phyloP scores from a whole-genome alignment of 2,797 vertebrate species.

The Ctenosaura bakeri region DNA sequence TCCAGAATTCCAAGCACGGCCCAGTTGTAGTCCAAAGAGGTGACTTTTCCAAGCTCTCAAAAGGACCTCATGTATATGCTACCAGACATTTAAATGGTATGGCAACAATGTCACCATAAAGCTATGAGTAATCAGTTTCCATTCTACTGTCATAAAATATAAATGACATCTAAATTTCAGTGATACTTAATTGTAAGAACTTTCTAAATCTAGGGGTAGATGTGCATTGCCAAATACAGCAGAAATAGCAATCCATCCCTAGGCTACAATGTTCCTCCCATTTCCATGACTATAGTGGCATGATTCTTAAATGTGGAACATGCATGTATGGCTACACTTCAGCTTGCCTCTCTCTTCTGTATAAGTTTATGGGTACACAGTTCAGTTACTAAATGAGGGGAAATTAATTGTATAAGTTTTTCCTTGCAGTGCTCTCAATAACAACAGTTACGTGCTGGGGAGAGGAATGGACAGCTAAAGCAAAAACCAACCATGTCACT shows the following conservation, averaged over 20 bases:
- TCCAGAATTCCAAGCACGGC: no score
- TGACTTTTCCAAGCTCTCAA: no score
- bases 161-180: not conserved
- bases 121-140: not conserved
- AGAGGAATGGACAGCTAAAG: not conserved
- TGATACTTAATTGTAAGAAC: not conserved
- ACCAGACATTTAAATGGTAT: not conserved
- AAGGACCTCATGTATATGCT: not conserved
- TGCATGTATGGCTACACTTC: not conserved
- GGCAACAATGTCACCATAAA: not conserved
- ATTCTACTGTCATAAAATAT: not conserved
- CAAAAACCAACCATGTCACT: not conserved
- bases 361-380: not conserved
- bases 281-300: not conserved
- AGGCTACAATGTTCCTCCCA: not conserved
- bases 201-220: not conserved
- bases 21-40: no score
- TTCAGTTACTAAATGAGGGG: not conserved
- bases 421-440: not conserved
- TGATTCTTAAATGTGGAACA: not conserved
- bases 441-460: slow-evolving; percentile 10
- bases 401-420: not conserved
- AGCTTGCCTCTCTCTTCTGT: not conserved
- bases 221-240: not conserved
- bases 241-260: not conserved